Evolutionary conservation across 1,140 invertebrate genomes (phyloP), one percentile per base, ranked within the genome.

Genomic region (Lucilia sericata): DNA sequence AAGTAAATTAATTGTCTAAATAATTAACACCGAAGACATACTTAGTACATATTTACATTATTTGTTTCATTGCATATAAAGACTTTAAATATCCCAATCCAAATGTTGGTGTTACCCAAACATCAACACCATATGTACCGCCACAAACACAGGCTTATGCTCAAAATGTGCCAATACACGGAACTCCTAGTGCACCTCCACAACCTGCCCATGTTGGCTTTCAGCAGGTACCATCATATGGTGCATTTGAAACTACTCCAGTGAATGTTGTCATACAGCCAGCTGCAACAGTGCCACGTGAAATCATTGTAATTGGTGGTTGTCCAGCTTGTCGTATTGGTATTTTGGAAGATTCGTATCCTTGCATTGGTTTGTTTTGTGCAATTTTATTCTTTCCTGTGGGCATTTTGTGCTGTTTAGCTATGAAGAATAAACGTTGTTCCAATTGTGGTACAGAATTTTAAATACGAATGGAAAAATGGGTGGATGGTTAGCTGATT

Each of bases 311-410:
- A 17, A 93, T 96, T 70, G 95, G 95, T 7, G 94, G 93, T 8
- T 97, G 96, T 92, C 96, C 96, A 80, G 93, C 94, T 9, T 97
- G 96, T 88, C 92, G 95, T 87, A 95, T 96, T 86, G 96, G 96
- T 13, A 92, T 95, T 49, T 88, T 97, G 81, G 95, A 96, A 91
- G 96, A 97, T 88, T 94, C 96, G 87, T 96, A 93, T 86, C 94
- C 95, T 2, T 95, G 94, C 87, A 90, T 95, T 19, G 96, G 96
- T 36, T 89, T 97, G 2, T 92, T 94, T 25, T 96, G 95, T 91
- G 96, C 96, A 5, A 96, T 97, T 85, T 92, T 96, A 74, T 96
- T 96, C 89, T 97, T 97, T 85, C 96, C 96, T 0, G 74, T 96
- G 49, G 96, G 96, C 60, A 93, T 97, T 76, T 89, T 97, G 0